phyloP scores from a whole-genome alignment of 2,797 vertebrate species.

The Anguilla obscura region DNA sequence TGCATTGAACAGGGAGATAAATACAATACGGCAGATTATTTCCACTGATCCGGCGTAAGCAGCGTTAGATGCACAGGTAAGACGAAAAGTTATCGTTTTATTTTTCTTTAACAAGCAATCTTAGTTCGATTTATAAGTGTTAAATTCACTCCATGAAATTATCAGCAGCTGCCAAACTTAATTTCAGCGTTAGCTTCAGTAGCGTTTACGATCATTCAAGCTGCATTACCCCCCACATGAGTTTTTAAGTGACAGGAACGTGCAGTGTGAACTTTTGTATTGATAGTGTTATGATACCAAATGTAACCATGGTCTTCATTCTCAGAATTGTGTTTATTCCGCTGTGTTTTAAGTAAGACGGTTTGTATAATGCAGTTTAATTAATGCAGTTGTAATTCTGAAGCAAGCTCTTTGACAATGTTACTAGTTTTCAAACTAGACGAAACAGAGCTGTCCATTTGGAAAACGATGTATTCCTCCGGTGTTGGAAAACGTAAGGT shows the following conservation, averaged over 20 bases:
- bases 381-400: background rate
- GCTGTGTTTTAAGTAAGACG: background rate
- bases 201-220: background rate
- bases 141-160: slow-evolving; percentile 4
- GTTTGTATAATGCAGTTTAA: background rate
- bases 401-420: background rate
- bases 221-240: background rate
- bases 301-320: background rate
- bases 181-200: background rate
- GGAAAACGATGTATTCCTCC: background rate
- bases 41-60: background rate
- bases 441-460: background rate
- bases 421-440: background rate
- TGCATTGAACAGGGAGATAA: slow-evolving; percentile 49
- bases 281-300: background rate
- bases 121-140: background rate
- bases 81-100: slow-evolving; percentile 51
- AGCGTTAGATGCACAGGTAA: slow-evolving; percentile 47
- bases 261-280: background rate
- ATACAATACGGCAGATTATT: slow-evolving; percentile 15
- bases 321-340: background rate
- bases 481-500: background rate
- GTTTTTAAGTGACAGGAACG: background rate
- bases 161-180: slow-evolving; percentile 2
- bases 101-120: background rate